Base-by-base conservation (phyloP, 2,797 vertebrate species). In the Myotis myotis region DNA sequence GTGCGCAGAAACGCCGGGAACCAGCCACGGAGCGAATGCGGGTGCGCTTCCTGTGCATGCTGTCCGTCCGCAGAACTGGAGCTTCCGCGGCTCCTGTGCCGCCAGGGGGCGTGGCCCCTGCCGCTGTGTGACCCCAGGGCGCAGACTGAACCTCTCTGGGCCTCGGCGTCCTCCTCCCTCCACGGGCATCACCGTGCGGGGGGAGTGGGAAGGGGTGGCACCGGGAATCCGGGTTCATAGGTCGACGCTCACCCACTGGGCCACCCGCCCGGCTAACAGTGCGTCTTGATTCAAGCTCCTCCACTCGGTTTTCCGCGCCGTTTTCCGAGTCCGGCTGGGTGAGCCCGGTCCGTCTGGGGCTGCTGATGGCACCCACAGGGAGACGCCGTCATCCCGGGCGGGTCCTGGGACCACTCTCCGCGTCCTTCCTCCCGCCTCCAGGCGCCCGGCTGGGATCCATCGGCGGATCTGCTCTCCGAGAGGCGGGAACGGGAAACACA, bases 141-240 rank as follows among this genome's bases (percentile, higher is more conserved):
- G 0, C 8, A 19, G 62, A 13, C 13, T 3, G 49, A 17, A 4
- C 20, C 15, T 57, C 62, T 89, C 75, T 79, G 47, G 33, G 20
- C 62, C 30, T 79, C 19, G 4, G 36, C 4, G 1, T 5, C 75
- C 49, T 33, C 66, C 8, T 23, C 15, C 6, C 7, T 17, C 28
- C n/a, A 3, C 41, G 3, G 3, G 33, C 12, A 0, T 66, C 10
- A 30, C 1, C 10, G 41, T 16, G 30, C 23, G 20, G 16, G 15
- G 49, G 49, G 1, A 6, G 49, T 6, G 19, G 15, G 13, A 44
- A 3, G 36, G 5, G 28, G 33, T 11, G 3, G 0, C 41, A 41
- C 41, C 7, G 41, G 41, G 49, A 6, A 51, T 17, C 49, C 49
- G 6, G 49, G 49, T 51, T 51, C 49, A 5, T 1, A 51, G 49